These are phyloP conservation scores for Raphicerus campestris DNA, from an alignment of 2,113 vertebrate species.

Conservation along the genomic window DNA sequence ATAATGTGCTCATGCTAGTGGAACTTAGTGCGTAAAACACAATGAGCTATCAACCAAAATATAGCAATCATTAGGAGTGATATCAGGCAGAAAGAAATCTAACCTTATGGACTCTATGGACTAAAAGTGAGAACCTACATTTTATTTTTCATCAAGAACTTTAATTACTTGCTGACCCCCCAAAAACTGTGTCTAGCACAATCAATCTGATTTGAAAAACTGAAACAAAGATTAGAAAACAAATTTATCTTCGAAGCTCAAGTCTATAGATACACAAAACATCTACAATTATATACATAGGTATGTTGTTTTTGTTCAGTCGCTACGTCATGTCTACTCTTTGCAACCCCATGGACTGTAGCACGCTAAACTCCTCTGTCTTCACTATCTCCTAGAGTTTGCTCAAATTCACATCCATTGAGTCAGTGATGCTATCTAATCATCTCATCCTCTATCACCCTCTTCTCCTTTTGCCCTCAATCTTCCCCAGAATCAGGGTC, in stretches of 20 bases:
- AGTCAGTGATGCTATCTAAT: not conserved
- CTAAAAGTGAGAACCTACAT: not conserved
- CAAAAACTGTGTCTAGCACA: not conserved
- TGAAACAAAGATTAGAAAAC: not conserved
- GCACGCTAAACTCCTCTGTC: not conserved
- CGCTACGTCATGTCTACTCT: not conserved
- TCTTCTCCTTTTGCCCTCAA: not conserved
- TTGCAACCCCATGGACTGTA: not conserved
- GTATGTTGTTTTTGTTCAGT: not conserved
- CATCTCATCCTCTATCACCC: not conserved
- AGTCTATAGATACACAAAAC: not conserved
- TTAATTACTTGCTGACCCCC: not conserved
- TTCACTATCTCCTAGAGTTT: not conserved
- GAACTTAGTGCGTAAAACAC: not conserved
- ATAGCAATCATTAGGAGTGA: not conserved
- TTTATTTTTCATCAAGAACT: not conserved
- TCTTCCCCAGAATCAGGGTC: not conserved
- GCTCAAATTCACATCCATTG: not conserved
- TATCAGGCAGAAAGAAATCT: not conserved
- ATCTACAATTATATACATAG: not conserved
- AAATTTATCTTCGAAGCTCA: not conserved
- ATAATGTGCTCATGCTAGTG: not conserved
- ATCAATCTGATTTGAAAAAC: not conserved
- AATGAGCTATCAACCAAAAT: not conserved
- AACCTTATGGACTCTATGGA: not conserved